Conservation (phyloP, 2,888 invertebrate species). For the Brachynemurus nebulosus region DNA sequence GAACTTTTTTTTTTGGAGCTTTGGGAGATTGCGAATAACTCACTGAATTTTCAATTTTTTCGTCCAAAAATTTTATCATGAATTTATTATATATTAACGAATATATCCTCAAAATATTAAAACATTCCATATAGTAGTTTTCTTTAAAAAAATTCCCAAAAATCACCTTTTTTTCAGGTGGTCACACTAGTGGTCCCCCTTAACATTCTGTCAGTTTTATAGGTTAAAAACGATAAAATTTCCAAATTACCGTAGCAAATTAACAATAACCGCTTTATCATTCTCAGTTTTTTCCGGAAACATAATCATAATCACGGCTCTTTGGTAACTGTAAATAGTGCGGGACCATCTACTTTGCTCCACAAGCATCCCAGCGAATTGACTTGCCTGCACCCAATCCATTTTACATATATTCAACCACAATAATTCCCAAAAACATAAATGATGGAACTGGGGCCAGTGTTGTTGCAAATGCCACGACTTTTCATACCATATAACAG, state of each 20-base stretch:
- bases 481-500: slow-evolving; percentile 60
- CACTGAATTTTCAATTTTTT: no score
- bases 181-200: no score
- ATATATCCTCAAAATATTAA: no score
- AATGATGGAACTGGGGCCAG: slow-evolving; percentile 85
- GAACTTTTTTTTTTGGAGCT: no score
- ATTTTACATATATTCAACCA: slow-evolving; percentile 66
- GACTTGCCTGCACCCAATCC: slow-evolving; percentile 65
- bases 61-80: no score
- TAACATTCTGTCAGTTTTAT: no score
- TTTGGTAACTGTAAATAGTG: slow-evolving; percentile 82
- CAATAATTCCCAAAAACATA: slow-evolving; percentile 90
- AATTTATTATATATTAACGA: no score
- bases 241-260: slow-evolving; percentile 54
- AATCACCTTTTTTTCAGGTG: no score
- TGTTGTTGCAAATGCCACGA: slow-evolving; percentile 70
- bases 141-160: no score
- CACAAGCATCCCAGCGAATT: slow-evolving; percentile 55
- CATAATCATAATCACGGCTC: slow-evolving; percentile 72
- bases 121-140: no score
- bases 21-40: no score
- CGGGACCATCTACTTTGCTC: slow-evolving; percentile 82
- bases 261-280: slow-evolving; percentile 41
- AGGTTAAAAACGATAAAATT: no score
- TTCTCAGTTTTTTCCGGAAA: slow-evolving; percentile 36